Evolutionary conservation across 2,113 vertebrate species (phyloP).

Genomic region (Lophius piscatorius): DNA sequence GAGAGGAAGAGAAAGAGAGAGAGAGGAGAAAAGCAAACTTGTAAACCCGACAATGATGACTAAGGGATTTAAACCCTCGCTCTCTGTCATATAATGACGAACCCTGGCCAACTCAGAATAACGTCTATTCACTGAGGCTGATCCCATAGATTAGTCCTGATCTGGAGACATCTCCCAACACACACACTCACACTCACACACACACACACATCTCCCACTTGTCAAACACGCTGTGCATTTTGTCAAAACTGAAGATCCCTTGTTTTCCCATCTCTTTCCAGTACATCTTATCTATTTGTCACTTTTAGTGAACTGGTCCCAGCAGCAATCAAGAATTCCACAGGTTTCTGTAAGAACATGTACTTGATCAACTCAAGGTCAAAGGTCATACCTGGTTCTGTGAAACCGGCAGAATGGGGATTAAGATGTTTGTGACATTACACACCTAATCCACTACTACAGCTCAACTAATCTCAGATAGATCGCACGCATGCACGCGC

Average conservation of each 20-base stretch:
- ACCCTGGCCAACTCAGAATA: constrained; percentile 88
- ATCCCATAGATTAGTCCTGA: constrained; percentile 66
- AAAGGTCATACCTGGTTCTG: constrained; percentile 43
- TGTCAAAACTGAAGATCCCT: constrained; percentile 24
- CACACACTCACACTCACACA: constrained; percentile 14
- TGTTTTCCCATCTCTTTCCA: constrained; percentile 14
- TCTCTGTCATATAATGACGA: constrained; percentile 79
- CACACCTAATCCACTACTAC: constrained; percentile 39
- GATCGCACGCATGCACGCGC: neutral
- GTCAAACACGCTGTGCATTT: constrained; percentile 37
- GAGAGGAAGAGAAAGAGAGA: no score
- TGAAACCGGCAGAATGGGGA: constrained; percentile 22
- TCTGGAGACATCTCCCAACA: constrained; percentile 49
- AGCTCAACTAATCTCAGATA: constrained; percentile 35
- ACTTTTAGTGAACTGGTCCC: constrained; percentile 20
- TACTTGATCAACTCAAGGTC: constrained; percentile 54
- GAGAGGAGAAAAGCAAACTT: constrained; percentile 63
- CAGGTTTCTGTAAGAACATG: constrained; percentile 29
- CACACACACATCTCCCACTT: constrained; percentile 25
- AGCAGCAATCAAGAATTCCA: constrained; percentile 28
- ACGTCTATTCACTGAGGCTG: constrained; percentile 83
- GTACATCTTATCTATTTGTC: constrained; percentile 8
- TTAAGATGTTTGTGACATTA: constrained; percentile 42
- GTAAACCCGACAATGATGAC: constrained; percentile 66
- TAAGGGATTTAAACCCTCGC: constrained; percentile 71